Percentiles rank a stretch among this genome's conserved stretches.
phyloP scores from a whole-genome alignment of 2,797 vertebrate genomes.

The Rhodeus uyekii region DNA sequence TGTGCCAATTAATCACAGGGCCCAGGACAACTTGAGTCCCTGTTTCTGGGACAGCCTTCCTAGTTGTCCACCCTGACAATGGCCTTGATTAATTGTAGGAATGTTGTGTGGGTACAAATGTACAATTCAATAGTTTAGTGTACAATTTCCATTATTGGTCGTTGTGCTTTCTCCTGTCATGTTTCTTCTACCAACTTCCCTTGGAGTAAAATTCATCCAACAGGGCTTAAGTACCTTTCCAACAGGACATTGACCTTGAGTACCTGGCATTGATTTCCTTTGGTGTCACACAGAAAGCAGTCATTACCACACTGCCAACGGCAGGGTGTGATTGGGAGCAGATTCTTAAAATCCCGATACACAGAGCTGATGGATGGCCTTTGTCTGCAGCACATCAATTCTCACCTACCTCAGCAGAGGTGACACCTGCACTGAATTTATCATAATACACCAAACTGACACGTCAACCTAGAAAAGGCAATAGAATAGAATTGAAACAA shows the following conservation, averaged over 20 bases:
- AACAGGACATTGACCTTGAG: constrained; percentile 88
- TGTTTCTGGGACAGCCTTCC: not conserved
- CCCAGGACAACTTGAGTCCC: not conserved
- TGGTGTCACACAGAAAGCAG: constrained; percentile 88
- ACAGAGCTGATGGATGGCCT: constrained; percentile 87
- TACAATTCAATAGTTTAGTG: constrained; percentile 3
- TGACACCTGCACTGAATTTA: constrained; percentile 92
- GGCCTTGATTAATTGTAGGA: not conserved
- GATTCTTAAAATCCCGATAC: constrained; percentile 94
- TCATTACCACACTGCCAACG: constrained; percentile 88
- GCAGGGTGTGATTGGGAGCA: constrained; percentile 91
- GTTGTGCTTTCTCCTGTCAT: constrained; percentile 72
- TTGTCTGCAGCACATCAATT: constrained; percentile 88
- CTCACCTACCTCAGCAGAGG: constrained; percentile 80
- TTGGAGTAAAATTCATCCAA: constrained; percentile 85
- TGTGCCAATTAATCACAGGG: not conserved
- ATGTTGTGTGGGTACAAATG: not conserved
- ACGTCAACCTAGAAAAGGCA: constrained; percentile 60
- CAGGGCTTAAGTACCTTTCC: constrained; percentile 93
- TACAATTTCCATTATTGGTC: constrained; percentile 51
- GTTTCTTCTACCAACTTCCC: constrained; percentile 84
- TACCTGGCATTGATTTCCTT: constrained; percentile 96
- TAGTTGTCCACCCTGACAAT: not conserved
- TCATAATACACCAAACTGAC: constrained; percentile 81
- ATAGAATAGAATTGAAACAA: constrained; percentile 60